phyloP scores from a whole-genome alignment of 2,113 vertebrate genomes.

The Rallus limicola region DNA sequence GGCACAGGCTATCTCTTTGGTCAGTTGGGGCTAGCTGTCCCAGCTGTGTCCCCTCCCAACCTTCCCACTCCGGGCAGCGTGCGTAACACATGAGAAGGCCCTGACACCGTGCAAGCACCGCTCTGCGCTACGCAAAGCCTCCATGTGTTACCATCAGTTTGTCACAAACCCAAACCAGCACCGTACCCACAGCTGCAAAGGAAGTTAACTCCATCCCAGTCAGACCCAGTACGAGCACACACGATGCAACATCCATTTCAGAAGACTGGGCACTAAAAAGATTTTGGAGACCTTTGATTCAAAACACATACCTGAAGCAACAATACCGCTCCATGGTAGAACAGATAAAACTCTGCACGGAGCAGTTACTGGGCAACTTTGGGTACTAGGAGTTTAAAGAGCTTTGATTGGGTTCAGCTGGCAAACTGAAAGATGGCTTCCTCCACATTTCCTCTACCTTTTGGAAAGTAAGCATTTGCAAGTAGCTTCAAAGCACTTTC shows the following conservation, averaged over 20 bases:
- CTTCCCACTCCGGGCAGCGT: accelerated
- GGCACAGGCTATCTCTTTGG: not conserved
- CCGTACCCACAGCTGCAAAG: not conserved
- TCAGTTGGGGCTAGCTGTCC: not conserved
- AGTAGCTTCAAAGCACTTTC: not conserved
- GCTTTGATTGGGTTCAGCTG: not conserved
- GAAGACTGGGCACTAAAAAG: not conserved
- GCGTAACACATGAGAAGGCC: not conserved
- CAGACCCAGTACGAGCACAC: not conserved
- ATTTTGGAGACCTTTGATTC: not conserved
- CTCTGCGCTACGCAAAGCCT: not conserved
- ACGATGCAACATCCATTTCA: accelerated
- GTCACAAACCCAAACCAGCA: not conserved
- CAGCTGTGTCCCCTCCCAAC: not conserved
- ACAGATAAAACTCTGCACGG: not conserved
- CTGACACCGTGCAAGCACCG: not conserved
- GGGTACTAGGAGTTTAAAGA: not conserved
- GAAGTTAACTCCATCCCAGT: not conserved
- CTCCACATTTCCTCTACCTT: not conserved
- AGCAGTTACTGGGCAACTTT: not conserved
- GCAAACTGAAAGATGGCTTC: not conserved
- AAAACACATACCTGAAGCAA: not conserved
- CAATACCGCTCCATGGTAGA: not conserved
- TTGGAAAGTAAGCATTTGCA: not conserved
- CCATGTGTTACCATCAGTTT: not conserved